These are phyloP conservation scores for human DNA, from an alignment of 2,113 vertebrate species.

Conservation along the genomic window GRCh38 chr2:75047501-75048000, in stretches of 20 bases:
- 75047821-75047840: neutral
- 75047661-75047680: neutral
- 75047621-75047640: neutral
- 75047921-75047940: neutral
- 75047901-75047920: neutral
- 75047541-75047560: neutral
- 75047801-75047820: neutral
- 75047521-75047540: neutral
- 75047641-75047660: neutral
- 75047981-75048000: neutral
- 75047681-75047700: neutral
- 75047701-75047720: neutral
- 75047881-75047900: neutral
- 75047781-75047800: neutral
- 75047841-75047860: neutral
- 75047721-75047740: neutral
- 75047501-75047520: neutral
- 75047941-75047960: neutral
- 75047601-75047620: neutral
- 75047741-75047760: neutral
- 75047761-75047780: neutral
- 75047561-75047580: neutral
- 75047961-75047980: slow-evolving; percentile 6
- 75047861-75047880: neutral
- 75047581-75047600: neutral